These are phyloP conservation scores for Lampris megalopsis DNA, from an alignment of 2,113 vertebrate species.

Conservation along the genomic window DNA sequence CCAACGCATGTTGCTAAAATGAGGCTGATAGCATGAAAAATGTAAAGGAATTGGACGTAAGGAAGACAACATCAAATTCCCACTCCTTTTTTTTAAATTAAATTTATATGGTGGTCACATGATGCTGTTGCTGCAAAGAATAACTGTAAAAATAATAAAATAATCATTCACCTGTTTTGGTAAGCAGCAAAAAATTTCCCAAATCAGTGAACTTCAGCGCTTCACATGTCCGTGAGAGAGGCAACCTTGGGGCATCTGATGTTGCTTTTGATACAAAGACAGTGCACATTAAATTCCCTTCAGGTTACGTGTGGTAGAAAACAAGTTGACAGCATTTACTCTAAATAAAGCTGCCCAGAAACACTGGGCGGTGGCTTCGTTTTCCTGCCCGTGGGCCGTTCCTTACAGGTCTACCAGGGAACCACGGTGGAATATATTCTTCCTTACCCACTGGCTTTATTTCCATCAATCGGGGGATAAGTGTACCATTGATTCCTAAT, in stretches of 20 bases:
- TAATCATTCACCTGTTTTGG: slow-evolving; percentile 51
- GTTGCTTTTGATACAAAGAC: too few species aligned
- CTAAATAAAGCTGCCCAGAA: slow-evolving; percentile 49
- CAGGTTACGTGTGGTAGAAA: too few species aligned
- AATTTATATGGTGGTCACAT: slow-evolving; percentile 8
- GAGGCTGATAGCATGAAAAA: not conserved
- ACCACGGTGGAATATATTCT: slow-evolving; percentile 27
- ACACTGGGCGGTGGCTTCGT: slow-evolving; percentile 24
- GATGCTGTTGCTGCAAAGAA: slow-evolving; percentile 13
- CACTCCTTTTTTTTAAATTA: too few species aligned
- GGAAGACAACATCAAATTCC: too few species aligned
- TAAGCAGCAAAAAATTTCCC: slow-evolving; percentile 38
- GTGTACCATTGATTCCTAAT: slow-evolving; percentile 57
- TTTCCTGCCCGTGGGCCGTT: slow-evolving; percentile 37
- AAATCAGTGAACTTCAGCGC: too few species aligned
- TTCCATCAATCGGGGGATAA: slow-evolving; percentile 28
- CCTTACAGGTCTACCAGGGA: slow-evolving; percentile 14
- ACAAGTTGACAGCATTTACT: not conserved
- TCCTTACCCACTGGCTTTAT: slow-evolving; percentile 12
- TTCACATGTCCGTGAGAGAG: too few species aligned
- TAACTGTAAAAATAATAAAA: slow-evolving; percentile 46
- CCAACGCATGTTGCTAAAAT: not conserved
- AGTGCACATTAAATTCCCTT: too few species aligned
- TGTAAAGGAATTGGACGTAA: not conserved
- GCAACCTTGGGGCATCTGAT: too few species aligned